Conservation (phyloP, 1,140 invertebrate genomes). For the Drosophila lacertosa region DNA sequence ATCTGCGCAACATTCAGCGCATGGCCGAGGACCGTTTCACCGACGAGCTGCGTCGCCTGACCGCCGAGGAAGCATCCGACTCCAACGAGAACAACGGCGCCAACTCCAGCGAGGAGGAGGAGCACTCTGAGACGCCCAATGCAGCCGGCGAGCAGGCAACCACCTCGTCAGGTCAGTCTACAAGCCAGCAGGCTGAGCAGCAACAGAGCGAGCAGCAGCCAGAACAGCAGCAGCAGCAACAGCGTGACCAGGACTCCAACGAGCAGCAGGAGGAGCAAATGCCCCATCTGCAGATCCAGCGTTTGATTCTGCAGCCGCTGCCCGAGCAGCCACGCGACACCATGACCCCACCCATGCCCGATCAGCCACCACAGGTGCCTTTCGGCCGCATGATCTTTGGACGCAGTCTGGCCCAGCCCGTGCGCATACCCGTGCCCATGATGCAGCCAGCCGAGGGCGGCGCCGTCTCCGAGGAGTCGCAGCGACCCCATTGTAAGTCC, state of each 20-base stretch:
- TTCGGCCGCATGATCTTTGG: slow-evolving; percentile 85
- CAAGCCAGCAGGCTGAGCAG: slow-evolving; percentile 36
- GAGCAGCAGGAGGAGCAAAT: slow-evolving; percentile 66
- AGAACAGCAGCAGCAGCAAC: slow-evolving; percentile 45
- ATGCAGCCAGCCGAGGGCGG: slow-evolving; percentile 83
- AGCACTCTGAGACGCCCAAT: slow-evolving; percentile 45
- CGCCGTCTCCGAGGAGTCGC: slow-evolving; percentile 83
- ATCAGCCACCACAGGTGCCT: slow-evolving; percentile 77
- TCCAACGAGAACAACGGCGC: slow-evolving; percentile 67
- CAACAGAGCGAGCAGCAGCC: slow-evolving; percentile 65
- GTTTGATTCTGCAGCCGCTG: slow-evolving; percentile 77
- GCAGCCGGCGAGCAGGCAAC: slow-evolving; percentile 48
- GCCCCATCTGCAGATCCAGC: slow-evolving; percentile 71
- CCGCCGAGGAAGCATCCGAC: slow-evolving; percentile 79
- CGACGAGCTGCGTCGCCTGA: slow-evolving; percentile 83
- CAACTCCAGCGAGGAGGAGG: slow-evolving; percentile 78
- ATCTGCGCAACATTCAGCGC: slow-evolving; percentile 86
- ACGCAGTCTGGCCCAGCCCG: slow-evolving; percentile 84
- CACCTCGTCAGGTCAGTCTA: slow-evolving; percentile 44
- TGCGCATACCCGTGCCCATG: slow-evolving; percentile 86
- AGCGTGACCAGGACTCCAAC: slow-evolving; percentile 63
- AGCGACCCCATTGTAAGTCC: slow-evolving; percentile 86
- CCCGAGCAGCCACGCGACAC: slow-evolving; percentile 83
- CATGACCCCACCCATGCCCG: slow-evolving; percentile 82
- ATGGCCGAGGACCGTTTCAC: slow-evolving; percentile 84